Conservation (phyloP, 2,888 invertebrate species). For the Ectemnius lituratus region DNA sequence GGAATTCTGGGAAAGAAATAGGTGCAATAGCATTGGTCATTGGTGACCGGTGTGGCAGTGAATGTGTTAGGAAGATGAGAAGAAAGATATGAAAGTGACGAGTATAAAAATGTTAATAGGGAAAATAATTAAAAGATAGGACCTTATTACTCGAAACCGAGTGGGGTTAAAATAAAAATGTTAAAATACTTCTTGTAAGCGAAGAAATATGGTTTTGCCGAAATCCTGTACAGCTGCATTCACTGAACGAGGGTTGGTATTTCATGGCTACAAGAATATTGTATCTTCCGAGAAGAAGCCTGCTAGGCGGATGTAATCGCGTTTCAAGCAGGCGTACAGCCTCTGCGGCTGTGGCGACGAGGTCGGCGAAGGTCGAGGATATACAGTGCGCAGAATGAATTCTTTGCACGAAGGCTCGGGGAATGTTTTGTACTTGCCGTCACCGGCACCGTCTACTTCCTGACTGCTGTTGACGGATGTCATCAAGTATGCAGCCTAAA, state of each 20-base stretch:
- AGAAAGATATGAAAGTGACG: no score
- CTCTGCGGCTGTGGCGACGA: constrained; percentile 83
- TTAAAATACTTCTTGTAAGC: no score
- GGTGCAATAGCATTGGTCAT: no score
- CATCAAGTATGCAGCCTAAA: constrained; percentile 79
- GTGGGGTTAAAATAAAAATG: constrained; percentile 1
- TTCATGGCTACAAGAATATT: constrained; percentile 79
- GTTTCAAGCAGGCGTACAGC: constrained; percentile 84
- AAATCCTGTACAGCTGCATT: constrained; percentile 14
- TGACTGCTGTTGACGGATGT: constrained; percentile 69
- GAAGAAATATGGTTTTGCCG: neutral
- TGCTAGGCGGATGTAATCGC: constrained; percentile 85
- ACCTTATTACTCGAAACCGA: no score
- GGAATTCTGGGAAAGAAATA: no score
- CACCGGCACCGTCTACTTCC: constrained; percentile 65
- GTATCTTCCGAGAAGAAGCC: constrained; percentile 91
- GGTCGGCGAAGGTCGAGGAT: constrained; percentile 81
- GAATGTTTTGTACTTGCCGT: constrained; percentile 75
- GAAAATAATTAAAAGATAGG: no score
- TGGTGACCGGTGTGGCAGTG: no score
- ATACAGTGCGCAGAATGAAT: constrained; percentile 82
- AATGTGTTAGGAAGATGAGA: no score
- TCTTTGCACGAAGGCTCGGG: constrained; percentile 82
- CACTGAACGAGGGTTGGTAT: neutral
- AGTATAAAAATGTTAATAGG: no score